Evolutionary conservation across 2,888 invertebrate species (phyloP).

Genomic region (Chloroclystis v-ata): DNA sequence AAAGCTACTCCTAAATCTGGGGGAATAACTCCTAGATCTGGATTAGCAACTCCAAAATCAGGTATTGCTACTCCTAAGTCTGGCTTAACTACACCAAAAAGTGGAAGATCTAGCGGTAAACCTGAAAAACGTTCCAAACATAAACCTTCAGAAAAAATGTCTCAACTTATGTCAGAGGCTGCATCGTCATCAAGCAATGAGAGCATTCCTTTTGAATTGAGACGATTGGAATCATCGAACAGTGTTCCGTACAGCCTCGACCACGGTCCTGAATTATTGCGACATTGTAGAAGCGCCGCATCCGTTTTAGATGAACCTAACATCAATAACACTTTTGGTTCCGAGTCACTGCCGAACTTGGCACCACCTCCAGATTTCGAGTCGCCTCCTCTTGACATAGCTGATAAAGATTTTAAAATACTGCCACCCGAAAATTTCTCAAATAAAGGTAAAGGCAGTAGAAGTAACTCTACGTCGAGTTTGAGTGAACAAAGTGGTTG

Average conservation of each 20-base stretch:
- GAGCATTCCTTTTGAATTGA: conserved; percentile 70
- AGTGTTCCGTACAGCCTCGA: conserved; percentile 82
- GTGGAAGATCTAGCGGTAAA: conserved; percentile 75
- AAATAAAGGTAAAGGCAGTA: conserved; percentile 61
- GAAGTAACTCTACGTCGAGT: conserved; percentile 80
- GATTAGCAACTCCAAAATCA: conserved; percentile 66
- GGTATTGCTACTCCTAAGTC: conserved; percentile 67
- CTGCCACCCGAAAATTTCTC: conserved; percentile 70
- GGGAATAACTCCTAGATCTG: conserved; percentile 64
- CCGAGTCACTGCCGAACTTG: conserved; percentile 85
- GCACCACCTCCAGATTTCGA: conserved; percentile 81
- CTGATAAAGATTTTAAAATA: conserved; percentile 73
- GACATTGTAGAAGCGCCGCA: conserved; percentile 78
- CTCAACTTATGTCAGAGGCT: conserved; percentile 74
- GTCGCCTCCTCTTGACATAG: conserved; percentile 73
- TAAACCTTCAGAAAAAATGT: conserved; percentile 74
- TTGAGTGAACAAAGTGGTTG: conserved; percentile 92
- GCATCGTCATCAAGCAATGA: conserved; percentile 80
- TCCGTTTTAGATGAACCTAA: conserved; percentile 78
- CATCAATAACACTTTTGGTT: conserved; percentile 73
- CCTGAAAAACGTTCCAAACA: conserved; percentile 68
- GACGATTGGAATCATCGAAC: conserved; percentile 76
- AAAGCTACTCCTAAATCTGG: conserved; percentile 68
- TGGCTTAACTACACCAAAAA: conserved; percentile 75
- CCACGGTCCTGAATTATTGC: conserved; percentile 66